phyloP scores from a whole-genome alignment of 2,888 invertebrate genomes.

The Polyommatus iphigenia region DNA sequence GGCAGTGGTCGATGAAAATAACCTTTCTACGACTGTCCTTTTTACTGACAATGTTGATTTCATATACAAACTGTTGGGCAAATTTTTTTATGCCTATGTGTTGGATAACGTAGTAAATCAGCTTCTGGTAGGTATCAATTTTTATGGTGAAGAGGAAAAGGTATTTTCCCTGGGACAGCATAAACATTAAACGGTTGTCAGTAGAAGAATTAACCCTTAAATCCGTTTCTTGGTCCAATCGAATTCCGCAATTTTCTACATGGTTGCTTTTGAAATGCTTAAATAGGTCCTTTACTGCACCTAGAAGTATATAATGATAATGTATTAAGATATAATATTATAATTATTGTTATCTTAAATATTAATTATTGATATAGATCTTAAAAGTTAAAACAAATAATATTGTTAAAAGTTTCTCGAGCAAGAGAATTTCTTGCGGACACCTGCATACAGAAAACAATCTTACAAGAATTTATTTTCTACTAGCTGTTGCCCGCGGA shows the following conservation, averaged over 20 bases:
- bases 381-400: no score
- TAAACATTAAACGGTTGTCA: slow-evolving; percentile 60
- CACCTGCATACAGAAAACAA: no score
- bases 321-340: neutral
- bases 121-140: slow-evolving; percentile 55
- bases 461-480: no score
- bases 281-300: slow-evolving; percentile 60
- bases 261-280: slow-evolving; percentile 68
- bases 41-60: slow-evolving; percentile 62
- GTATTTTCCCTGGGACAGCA: slow-evolving; percentile 57
- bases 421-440: no score
- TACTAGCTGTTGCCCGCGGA: no score
- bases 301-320: slow-evolving; percentile 46
- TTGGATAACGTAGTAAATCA: slow-evolving; percentile 66
- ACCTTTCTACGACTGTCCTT: slow-evolving; percentile 58
- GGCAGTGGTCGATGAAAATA: slow-evolving; percentile 64
- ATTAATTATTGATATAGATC: neutral
- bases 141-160: slow-evolving; percentile 62
- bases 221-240: slow-evolving; percentile 57
- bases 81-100: slow-evolving; percentile 61
- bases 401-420: no score
- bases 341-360: neutral
- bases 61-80: slow-evolving; percentile 64
- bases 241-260: slow-evolving; percentile 52
- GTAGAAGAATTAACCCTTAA: slow-evolving; percentile 38